Evolutionary conservation across 1,140 invertebrate genomes (phyloP), one percentile per base, ranked within the genome.

Genomic region (Lucilia sericata): DNA sequence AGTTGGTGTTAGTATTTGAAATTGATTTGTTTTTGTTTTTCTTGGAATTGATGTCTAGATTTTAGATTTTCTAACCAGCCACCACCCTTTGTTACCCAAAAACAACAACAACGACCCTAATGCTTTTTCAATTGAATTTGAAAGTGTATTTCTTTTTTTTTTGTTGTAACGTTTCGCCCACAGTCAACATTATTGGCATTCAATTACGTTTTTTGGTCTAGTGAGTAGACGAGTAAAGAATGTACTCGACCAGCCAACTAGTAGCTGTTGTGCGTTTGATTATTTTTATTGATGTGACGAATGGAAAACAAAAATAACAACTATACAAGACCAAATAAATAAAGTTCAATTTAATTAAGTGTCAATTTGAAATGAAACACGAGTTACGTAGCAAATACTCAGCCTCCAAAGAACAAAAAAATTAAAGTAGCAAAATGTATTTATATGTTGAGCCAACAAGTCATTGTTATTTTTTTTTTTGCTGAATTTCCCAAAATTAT

Each of bases 301-400:
- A 21, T n/a, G 19, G 9, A 70, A 70, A 19, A 60, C 51, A 60
- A 60, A 60, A 60, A 60, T n/a, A n/a, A 60, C 13, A 60, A 60
- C 51, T 17, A 60, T 14, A 60, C 25, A n/a, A 14, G 17, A 60
- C 13, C 17, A 60, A 14, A 60, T 7, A 60, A 60, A 60, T 17
- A 60, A 70, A 70, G n/a, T 70, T 70, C 21, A 70, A 70, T 70
- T 70, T 70, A 70, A 70, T 70, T 70, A 70, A 70, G 65, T 70
- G 65, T 19, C 65, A 70, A 25, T 70, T 70, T 21, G 55, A 60
- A 60, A 60, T 60, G 55, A 60, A 60, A 60, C 55, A 60, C 55
- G 55, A n/a, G 42, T 42, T 42, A 42, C 5, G 42, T 42, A 42
- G 42, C 42, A 42, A 42, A 42, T 42, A 42, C 42, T 42, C 7